Evolutionary conservation across 2,888 invertebrate genomes (phyloP).

Genomic region (Lasioglossum marginatum): DNA sequence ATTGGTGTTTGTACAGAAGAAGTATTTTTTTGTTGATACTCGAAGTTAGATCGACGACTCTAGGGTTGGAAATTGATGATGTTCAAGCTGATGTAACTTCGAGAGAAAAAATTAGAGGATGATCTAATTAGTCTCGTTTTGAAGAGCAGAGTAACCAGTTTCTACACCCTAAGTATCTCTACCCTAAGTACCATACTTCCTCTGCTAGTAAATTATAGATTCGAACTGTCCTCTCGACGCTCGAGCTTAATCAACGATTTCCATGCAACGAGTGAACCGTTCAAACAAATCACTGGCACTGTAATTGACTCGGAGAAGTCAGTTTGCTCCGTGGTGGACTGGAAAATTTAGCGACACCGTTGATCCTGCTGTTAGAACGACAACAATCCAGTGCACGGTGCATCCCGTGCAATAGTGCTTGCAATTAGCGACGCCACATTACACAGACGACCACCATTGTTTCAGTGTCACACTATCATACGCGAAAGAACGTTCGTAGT

Average conservation of each 20-base stretch:
- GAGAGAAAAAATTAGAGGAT: background rate
- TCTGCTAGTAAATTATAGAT: background rate
- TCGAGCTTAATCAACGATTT: background rate
- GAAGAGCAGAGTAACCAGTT: background rate
- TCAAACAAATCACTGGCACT: background rate
- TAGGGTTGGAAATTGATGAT: background rate
- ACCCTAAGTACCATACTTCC: background rate
- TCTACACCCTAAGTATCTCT: no score
- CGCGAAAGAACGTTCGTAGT: slow-evolving; percentile 15
- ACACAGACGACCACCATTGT: background rate
- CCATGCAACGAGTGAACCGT: background rate
- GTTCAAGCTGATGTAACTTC: background rate
- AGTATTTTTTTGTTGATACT: no score
- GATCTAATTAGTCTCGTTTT: background rate
- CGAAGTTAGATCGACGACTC: no score
- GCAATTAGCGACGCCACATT: background rate
- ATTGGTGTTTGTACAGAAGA: no score
- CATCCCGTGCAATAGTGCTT: background rate
- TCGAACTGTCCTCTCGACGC: background rate
- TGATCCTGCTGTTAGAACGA: background rate
- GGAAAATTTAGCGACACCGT: background rate
- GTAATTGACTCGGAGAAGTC: background rate
- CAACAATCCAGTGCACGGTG: background rate
- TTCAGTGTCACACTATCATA: background rate
- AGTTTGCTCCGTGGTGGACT: background rate